Evolutionary conservation across 1,140 invertebrate species (phyloP).

Genomic region (Drosophila bocqueti): DNA sequence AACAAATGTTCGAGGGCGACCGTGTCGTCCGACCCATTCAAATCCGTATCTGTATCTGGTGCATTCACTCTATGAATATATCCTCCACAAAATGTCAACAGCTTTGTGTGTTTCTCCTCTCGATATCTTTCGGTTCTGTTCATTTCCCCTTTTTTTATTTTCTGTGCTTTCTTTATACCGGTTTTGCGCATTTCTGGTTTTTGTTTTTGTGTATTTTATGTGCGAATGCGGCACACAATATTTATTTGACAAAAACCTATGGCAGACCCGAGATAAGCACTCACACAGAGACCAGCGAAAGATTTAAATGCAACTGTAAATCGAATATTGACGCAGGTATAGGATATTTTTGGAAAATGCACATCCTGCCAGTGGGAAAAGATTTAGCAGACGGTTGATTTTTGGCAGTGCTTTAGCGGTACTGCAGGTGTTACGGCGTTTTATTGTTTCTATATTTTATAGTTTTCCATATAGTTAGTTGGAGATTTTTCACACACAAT

Average conservation of each 20-base stretch:
- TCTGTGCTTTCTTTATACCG: constrained; percentile 33
- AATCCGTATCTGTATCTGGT: constrained; percentile 50
- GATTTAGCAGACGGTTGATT: constrained; percentile 21
- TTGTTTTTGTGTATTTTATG: constrained; percentile 52
- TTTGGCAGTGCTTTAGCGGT: constrained; percentile 10
- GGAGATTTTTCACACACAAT: not conserved
- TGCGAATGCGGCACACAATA: constrained; percentile 59
- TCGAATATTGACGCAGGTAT: constrained; percentile 17
- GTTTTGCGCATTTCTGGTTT: constrained; percentile 18
- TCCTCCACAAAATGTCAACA: constrained; percentile 64
- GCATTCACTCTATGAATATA: constrained; percentile 38
- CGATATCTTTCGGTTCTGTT: constrained; percentile 38
- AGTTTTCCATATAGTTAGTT: not conserved
- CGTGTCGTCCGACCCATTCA: constrained; percentile 13
- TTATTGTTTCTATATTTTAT: constrained; percentile 6
- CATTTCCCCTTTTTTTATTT: constrained; percentile 12
- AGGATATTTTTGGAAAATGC: constrained; percentile 25
- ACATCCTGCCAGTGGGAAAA: constrained; percentile 2
- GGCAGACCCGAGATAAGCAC: constrained; percentile 64
- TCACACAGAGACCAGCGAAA: constrained; percentile 25
- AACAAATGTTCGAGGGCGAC: constrained; percentile 31
- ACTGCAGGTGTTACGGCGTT: not conserved
- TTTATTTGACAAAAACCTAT: constrained; percentile 74
- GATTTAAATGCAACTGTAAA: constrained; percentile 46
- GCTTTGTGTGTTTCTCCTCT: constrained; percentile 53